A percentile compares a stretch with the other conserved stretches of the same genome.
Evolutionary conservation across 2,888 invertebrate species (phyloP).

Genomic region (Euzetes globulus): DNA sequence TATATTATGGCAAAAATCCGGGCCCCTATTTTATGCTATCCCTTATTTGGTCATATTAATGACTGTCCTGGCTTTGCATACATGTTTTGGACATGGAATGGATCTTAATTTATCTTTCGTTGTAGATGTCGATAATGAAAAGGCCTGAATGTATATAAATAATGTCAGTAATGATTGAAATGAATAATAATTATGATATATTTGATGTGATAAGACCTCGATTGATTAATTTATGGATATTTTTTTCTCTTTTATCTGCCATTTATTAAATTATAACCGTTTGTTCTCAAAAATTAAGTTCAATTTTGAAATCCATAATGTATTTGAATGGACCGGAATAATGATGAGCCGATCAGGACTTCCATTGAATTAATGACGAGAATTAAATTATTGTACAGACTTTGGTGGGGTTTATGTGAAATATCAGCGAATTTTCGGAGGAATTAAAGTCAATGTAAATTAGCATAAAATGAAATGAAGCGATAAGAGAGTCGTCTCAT

Average conservation of each 20-base stretch:
- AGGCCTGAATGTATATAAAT: not conserved
- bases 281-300: not conserved
- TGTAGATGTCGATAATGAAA: not conserved
- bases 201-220: not conserved
- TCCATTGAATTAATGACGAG: no score
- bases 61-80: slow-evolving; percentile 1
- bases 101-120: not conserved
- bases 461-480: slow-evolving; percentile 12
- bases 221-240: not conserved
- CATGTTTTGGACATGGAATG: not conserved
- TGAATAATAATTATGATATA: slow-evolving; percentile 14
- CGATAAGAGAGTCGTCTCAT: not conserved
- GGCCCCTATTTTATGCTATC: no score
- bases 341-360: no score
- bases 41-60: not conserved
- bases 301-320: not conserved
- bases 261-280: not conserved
- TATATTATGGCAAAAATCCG: no score
- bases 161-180: not conserved
- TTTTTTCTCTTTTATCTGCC: not conserved
- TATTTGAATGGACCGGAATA: no score
- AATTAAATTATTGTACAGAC: not conserved
- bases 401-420: not conserved
- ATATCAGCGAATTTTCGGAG: not conserved
- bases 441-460: not conserved